Base-by-base conservation (phyloP, 2,113 vertebrate species). In the Spilogale gracilis region DNA sequence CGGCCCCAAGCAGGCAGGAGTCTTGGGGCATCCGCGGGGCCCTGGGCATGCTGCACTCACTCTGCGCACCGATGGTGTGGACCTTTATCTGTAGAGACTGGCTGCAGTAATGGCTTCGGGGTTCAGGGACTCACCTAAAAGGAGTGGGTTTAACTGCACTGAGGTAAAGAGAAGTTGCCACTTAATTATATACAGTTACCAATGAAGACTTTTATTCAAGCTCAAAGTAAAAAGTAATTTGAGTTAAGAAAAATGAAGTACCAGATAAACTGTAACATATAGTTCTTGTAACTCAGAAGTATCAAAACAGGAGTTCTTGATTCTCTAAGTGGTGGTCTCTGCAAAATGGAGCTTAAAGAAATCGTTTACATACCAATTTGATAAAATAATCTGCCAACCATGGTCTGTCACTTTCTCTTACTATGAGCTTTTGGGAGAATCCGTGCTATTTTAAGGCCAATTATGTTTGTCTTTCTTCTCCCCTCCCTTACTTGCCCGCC, bases 111-210 rank as follows among this genome's bases (percentile, higher is more conserved):
- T 2, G 92, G 97, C 97, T 97, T 96, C 54, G 78, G 91, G 97
- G 94, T 92, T 84, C 79, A 93, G 84, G 50, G 80, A 96, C 90
- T 92, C 95, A 96, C 96, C 92, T 78, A 81, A 92, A 95, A 95
- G 90, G 87, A 93, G 92, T 73, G 78, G 45, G 81, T 54, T 96
- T 89, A 96, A 96, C 88, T 96, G 84, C 79, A 96, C 97, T 98
- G 97, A 97, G 97, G 97, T 98, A 98, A 97, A 98, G 96, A 98
- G 95, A 98, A 98, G 96, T 95, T 98, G 96, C 97, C 97, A 98
- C 96, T 98, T 97, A 97, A 94, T 97, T 98, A 96, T 86, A 96
- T 97, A 97, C 89, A 94, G 94, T 98, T 98, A 98, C 85, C 97
- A 98, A 97, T 96, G 91, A 97, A 98, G 96, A 96, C 79, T 93